A percentile compares a stretch with the other conserved stretches of the same genome.
phyloP scores from a whole-genome alignment of 1,140 invertebrate species.

The Lerema accius region DNA sequence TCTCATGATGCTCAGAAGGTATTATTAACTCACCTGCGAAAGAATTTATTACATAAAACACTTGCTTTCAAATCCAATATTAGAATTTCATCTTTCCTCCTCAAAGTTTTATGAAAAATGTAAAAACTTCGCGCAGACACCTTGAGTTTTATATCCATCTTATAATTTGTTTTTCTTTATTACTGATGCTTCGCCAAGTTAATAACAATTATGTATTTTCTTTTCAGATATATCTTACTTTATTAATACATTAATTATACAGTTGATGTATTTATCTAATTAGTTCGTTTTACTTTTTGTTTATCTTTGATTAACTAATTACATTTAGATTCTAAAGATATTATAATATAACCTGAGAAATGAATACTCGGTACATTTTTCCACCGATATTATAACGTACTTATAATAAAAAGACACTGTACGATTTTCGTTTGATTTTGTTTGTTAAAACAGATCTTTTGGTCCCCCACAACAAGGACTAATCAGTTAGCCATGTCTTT shows the following conservation, averaged over 20 bases:
- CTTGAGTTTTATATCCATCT: conserved; percentile 77
- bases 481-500: no score
- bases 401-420: no score
- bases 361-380: no score
- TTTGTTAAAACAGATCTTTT: no score
- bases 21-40: conserved; percentile 91
- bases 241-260: neutral
- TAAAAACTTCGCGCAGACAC: conserved; percentile 77
- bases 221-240: conserved; percentile 16
- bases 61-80: conserved; percentile 79
- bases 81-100: conserved; percentile 76
- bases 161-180: conserved; percentile 80
- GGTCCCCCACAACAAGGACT: no score
- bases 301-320: neutral
- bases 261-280: neutral
- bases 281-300: neutral
- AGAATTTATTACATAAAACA: conserved; percentile 77
- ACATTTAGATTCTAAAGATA: no score
- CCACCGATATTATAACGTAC: no score
- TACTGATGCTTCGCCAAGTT: conserved; percentile 53
- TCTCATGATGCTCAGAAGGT: conserved; percentile 91
- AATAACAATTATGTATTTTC: conserved; percentile 40
- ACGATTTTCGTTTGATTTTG: no score
- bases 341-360: no score
- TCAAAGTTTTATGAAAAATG: conserved; percentile 81